These are phyloP conservation scores for Antechinus stuartii DNA, from an alignment of 2,113 vertebrate species.

Conservation along the genomic window DNA sequence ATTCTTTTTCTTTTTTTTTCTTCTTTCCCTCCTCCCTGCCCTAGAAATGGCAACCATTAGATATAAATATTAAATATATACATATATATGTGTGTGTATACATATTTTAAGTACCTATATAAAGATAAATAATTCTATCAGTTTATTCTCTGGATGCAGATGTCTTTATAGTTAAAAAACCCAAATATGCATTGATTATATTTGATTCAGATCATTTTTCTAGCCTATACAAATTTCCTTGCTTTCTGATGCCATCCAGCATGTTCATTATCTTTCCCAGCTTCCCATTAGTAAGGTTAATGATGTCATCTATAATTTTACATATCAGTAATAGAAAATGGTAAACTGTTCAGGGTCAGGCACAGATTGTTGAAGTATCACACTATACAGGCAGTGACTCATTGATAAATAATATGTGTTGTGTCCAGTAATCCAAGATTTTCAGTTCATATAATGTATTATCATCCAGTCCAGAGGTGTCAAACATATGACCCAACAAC, in stretches of 20 bases:
- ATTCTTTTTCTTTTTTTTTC: no score
- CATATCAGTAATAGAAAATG: neutral
- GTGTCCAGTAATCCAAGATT: no score
- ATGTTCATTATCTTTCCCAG: neutral
- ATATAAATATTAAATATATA: no score
- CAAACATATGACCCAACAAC: neutral
- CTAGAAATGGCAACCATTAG: no score
- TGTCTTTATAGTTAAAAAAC: neutral
- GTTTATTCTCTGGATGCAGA: neutral
- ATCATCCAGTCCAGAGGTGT: no score
- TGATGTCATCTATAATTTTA: neutral
- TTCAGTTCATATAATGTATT: no score
- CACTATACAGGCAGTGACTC: no score
- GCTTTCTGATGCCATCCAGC: neutral
- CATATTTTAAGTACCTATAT: no score
- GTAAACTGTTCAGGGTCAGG: neutral
- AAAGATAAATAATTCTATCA: neutral
- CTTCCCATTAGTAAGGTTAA: neutral
- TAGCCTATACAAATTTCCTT: neutral
- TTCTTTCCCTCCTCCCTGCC: no score
- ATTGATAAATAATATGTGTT: no score
- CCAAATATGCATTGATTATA: neutral
- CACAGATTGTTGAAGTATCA: no score
- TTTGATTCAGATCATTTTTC: conserved; percentile 2
- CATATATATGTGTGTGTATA: no score